Base-by-base conservation (phyloP, 2,113 vertebrate species). In the Lagopus leucura region DNA sequence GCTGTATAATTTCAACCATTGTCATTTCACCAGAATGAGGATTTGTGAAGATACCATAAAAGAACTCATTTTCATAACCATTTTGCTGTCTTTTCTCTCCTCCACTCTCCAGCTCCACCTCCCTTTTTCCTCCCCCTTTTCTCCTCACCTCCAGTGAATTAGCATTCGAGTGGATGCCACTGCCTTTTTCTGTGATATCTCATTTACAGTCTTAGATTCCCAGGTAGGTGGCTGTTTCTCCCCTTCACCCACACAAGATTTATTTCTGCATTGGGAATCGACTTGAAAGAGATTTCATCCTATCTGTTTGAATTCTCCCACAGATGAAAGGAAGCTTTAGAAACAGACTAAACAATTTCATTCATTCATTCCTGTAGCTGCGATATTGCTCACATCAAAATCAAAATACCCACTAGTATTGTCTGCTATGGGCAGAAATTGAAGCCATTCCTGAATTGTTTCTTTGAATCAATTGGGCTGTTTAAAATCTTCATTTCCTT, bases 221-320 rank as follows among this genome's bases (percentile, higher is more conserved):
- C 90, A 96, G 83, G 92, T 95, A 95, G 93, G 94, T 88, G 92
- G 84, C 90, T 95, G 76, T 74, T 95, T 86, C 55, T 32, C 87
- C 42, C n/a, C 38, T 88, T 94, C 92, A 83, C 93, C 65, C 88
- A 94, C 93, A 83, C 20, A 42, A 82, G 52, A 90, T 92, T 91
- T 93, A 91, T 96, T 94, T 90, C 83, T 92, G 57, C 36, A 47
- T 36, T 69, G n/a, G 66, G 48, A 95, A 94, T 58, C 2, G 4
- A 75, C 82, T 92, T 86, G 65, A 93, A 94, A 95, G 88, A 88
- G n/a, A 92, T 81, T 86, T 84, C 61, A 81, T 93, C 73, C 48
- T 84, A 75, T 71, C 47, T 82, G 73, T 72, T 93, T 76, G 88
- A 40, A 77, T 86, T 77, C 82, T 92, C 74, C 77, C 0, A 42